Evolutionary conservation across 2,113 vertebrate genomes (phyloP).

Genomic region (Lepus timidus): DNA sequence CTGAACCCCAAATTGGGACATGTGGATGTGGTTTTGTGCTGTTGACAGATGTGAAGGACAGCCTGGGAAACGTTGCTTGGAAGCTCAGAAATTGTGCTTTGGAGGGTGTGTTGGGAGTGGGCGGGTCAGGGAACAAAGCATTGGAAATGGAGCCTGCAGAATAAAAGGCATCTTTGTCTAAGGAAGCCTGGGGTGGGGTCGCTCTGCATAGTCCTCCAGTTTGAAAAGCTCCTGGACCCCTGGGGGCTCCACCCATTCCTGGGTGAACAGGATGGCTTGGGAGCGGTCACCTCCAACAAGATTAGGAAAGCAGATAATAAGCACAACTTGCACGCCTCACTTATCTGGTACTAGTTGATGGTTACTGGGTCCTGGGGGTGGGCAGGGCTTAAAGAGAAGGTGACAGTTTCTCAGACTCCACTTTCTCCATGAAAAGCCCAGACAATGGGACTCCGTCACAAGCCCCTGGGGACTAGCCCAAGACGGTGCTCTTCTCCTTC

Average conservation of each 20-base stretch:
- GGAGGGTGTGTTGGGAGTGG: not conserved
- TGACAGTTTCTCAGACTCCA: not conserved
- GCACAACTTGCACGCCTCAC: not conserved
- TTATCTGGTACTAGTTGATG: not conserved
- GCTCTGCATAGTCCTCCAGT: not conserved
- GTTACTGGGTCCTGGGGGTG: not conserved
- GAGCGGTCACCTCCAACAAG: not conserved
- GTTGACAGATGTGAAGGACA: slow-evolving; percentile 64
- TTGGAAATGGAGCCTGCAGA: not conserved
- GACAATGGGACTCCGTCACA: not conserved
- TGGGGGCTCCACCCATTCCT: not conserved
- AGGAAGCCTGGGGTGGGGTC: not conserved
- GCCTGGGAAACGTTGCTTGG: slow-evolving; percentile 5
- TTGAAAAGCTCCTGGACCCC: not conserved
- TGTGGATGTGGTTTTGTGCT: slow-evolving; percentile 11
- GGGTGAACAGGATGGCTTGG: not conserved
- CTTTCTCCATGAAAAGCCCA: not conserved
- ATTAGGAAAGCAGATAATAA: not conserved
- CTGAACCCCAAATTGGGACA: slow-evolving; percentile 56
- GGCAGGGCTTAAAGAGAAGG: not conserved
- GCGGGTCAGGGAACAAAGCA: not conserved
- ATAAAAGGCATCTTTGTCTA: not conserved
- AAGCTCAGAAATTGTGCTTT: slow-evolving; percentile 37
- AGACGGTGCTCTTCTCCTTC: not conserved
- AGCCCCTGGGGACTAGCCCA: not conserved